Conservation (phyloP, 2,888 invertebrate species). For the Siphlonurus alternatus region DNA sequence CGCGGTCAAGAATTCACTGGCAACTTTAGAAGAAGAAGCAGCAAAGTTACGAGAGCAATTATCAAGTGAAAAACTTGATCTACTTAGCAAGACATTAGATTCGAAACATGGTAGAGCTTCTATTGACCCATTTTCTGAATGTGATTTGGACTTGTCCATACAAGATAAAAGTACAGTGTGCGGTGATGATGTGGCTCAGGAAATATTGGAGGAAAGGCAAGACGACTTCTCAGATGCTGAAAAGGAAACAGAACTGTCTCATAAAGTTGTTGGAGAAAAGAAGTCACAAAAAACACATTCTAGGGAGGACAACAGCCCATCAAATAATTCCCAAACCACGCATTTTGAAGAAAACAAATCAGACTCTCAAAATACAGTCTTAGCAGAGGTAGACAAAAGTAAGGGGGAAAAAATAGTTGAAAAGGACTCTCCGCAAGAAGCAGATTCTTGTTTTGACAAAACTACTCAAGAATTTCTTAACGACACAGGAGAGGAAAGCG, state of each 20-base stretch:
- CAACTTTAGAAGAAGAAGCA: background rate
- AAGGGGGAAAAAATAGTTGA: no score
- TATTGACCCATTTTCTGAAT: background rate
- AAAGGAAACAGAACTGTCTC: background rate
- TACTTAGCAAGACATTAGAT: background rate
- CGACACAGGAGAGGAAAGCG: background rate
- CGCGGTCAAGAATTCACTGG: background rate
- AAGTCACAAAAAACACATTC: background rate
- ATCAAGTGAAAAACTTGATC: background rate
- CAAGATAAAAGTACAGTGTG: background rate
- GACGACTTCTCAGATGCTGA: background rate
- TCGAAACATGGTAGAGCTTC: background rate
- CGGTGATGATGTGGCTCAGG: background rate
- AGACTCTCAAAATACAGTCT: no score
- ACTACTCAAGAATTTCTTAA: background rate
- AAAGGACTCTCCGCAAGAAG: no score
- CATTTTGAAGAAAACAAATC: no score
- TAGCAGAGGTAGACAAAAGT: no score
- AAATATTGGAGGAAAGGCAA: background rate
- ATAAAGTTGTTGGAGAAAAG: background rate
- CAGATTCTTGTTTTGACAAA: no score
- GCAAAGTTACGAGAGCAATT: background rate
- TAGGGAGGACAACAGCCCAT: background rate
- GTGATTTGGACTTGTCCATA: background rate
- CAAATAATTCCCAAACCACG: background rate